A percentile compares a stretch with the other conserved stretches of the same genome.
These are phyloP conservation scores for Macrotus californicus DNA, from an alignment of 2,113 vertebrate species.

Conservation along the genomic window DNA sequence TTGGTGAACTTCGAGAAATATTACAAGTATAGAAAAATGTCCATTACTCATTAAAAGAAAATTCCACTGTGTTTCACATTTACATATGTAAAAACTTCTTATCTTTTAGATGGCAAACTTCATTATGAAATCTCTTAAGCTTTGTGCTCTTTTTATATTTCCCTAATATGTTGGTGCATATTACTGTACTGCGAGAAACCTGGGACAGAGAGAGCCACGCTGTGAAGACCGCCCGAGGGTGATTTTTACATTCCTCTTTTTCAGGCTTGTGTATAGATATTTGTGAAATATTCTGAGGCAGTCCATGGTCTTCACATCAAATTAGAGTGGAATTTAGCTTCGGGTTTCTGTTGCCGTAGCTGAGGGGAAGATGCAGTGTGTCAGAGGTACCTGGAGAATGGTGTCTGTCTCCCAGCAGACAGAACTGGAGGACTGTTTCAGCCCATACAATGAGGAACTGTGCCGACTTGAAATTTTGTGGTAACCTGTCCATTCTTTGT, in stretches of 20 bases:
- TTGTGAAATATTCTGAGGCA: background rate
- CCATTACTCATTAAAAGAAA: background rate
- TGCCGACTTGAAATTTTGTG: background rate
- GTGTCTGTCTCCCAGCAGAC: background rate
- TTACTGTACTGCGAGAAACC: background rate
- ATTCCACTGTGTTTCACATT: background rate
- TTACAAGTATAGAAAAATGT: background rate
- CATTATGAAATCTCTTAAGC: background rate
- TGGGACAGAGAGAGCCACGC: background rate
- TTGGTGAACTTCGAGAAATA: constrained; percentile 16
- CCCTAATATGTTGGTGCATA: background rate
- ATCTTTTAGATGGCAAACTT: background rate
- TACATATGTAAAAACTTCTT: background rate
- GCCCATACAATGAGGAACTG: background rate
- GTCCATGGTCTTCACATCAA: background rate
- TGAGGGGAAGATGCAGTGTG: background rate
- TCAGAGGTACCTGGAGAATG: background rate
- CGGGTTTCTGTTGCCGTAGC: background rate
- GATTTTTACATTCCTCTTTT: background rate
- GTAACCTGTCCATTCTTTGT: background rate
- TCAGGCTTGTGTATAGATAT: background rate
- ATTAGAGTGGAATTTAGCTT: background rate
- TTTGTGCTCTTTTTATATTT: background rate
- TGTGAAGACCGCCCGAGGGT: background rate
- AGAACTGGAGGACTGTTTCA: background rate